phyloP scores from a whole-genome alignment of 2,797 vertebrate genomes.

The Simalia tracyae region DNA sequence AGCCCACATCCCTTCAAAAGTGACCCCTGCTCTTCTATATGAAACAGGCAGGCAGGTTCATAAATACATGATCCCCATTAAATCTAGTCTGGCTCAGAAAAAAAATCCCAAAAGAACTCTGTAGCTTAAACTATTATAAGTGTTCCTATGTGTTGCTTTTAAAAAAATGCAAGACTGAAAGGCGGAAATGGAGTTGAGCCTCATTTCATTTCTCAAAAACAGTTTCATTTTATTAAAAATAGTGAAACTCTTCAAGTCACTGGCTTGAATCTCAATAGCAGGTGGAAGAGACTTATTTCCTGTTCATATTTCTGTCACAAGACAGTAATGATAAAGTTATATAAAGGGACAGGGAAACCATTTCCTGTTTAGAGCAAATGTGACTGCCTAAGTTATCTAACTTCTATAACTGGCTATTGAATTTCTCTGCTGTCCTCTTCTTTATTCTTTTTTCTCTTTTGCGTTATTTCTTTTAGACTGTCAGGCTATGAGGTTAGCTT shows the following conservation, averaged over 20 bases:
- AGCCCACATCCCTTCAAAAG: too few species aligned
- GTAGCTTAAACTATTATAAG: not conserved
- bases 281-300: constrained; percentile 13
- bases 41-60: too few species aligned
- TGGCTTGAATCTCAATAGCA: accelerated
- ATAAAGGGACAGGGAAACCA: not conserved
- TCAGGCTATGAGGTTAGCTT: not conserved
- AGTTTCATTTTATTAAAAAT: constrained; percentile 8
- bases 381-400: not conserved
- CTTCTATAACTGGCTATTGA: not conserved
- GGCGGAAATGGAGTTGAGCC: not conserved
- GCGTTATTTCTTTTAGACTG: not conserved
- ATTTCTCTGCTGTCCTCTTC: not conserved
- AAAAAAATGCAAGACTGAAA: not conserved
- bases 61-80: not conserved
- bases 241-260: constrained; percentile 22
- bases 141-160: too few species aligned
- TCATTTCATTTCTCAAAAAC: constrained; percentile 3
- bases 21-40: too few species aligned
- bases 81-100: not conserved
- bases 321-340: not conserved
- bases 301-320: not conserved
- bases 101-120: not conserved
- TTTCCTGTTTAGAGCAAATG: not conserved
- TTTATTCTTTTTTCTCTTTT: too few species aligned